These are phyloP conservation scores for Piaya cayana DNA, from an alignment of 2,113 vertebrate genomes.

Conservation along the genomic window DNA sequence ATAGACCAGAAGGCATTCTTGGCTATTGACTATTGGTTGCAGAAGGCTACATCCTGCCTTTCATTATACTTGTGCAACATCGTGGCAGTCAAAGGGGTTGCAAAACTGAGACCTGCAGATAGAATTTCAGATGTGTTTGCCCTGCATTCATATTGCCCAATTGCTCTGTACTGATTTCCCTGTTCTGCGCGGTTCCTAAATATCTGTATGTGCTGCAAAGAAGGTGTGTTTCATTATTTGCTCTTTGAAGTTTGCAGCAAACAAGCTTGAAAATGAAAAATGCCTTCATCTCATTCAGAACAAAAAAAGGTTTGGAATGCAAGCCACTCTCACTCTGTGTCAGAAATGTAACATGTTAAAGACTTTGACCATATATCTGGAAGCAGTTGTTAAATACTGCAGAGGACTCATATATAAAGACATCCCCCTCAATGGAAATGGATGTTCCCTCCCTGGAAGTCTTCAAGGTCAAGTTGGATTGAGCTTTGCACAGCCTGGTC, in stretches of 20 bases:
- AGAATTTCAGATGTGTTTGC: not conserved
- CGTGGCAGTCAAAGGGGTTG: not conserved
- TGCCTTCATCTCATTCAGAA: not conserved
- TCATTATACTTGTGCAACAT: constrained; percentile 8
- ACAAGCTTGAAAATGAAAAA: not conserved
- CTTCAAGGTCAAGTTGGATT: too few species aligned
- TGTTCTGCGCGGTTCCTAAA: not conserved
- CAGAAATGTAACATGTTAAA: not conserved
- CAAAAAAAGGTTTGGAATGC: not conserved
- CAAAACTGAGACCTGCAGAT: not conserved
- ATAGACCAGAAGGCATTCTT: not conserved
- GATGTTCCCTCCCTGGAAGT: too few species aligned
- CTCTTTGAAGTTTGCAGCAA: not conserved
- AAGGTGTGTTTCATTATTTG: not conserved
- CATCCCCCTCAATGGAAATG: not conserved
- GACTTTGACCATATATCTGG: not conserved
- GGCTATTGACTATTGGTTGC: not conserved
- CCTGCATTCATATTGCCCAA: not conserved
- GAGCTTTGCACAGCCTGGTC: too few species aligned
- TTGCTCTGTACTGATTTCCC: not conserved
- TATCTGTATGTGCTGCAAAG: not conserved
- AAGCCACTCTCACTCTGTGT: not conserved
- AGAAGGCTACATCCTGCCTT: not conserved
- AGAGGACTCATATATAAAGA: not conserved
- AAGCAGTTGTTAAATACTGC: not conserved